Evolutionary conservation across 2,888 invertebrate species (phyloP), one percentile per base, ranked within the genome.

Genomic region (Plutella xylostella): DNA sequence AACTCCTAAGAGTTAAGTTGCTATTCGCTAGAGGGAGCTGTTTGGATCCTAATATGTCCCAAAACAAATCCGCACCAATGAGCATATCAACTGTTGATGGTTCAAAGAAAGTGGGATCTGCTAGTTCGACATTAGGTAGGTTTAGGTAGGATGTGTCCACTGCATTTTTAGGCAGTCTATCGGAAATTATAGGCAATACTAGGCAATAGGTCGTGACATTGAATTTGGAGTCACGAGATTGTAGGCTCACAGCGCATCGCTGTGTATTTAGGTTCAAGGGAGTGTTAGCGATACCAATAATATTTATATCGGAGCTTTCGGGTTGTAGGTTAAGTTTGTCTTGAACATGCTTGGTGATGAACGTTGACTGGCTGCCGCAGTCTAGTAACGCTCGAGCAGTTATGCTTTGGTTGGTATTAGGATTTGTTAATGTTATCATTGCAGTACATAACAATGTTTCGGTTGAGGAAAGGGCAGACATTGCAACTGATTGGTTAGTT

Each of bases 361-460:
- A 35, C 17, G 18, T 35, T 12, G 49, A 48, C 17, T 51, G 48
- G 25, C 51, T 49, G 5, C 48, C 47, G 14, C 48, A 47, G 33
- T 49, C 49, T 5, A 53, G 38, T n/a, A 53, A 19, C 12, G 45
- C 47, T 3, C 48, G 34, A 14, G 49, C 42, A 7, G 20, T 37
- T 30, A 30, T 41, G 11, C 14, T 12, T 38, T 50, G 6, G 11
- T 48, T 43, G 11, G 44, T 52, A 6, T 9, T 12, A n/a, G 53
- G 53, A 43, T 54, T 56, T 12, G 17, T 11, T 2, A 51, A 46
- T 30, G 48, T 33, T 34, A 51, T 48, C 21, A 51, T 9, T 1
- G 49, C 51, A 6, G 49, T 51, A 5, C 49, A 51, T 5, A 54
- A 21, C 5, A 49, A 19, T 17, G 45, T 42, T 19, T 50, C n/a